Evolutionary conservation across 1,140 invertebrate species (phyloP).

Genomic region (Eriocheir sinensis): DNA sequence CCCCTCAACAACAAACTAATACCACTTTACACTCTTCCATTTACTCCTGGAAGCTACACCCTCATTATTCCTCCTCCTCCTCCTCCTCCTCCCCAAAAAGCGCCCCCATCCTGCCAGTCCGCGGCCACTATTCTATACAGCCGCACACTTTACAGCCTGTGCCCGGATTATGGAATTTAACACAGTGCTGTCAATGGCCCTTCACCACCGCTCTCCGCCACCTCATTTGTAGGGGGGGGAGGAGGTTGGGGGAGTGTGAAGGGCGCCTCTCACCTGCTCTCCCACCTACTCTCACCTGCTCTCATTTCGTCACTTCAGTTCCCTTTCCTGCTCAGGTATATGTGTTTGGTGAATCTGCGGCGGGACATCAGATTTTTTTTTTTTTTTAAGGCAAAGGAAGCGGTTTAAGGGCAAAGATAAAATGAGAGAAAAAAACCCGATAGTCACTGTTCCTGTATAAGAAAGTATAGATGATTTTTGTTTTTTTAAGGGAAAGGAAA

Average conservation of each 20-base stretch:
- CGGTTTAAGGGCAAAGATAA: too few relatives aligned
- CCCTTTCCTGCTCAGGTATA: too few relatives aligned
- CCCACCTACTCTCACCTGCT: too few relatives aligned
- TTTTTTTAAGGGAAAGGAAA: too few relatives aligned
- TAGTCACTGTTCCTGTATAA: too few relatives aligned
- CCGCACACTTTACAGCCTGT: background rate
- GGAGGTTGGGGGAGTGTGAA: background rate
- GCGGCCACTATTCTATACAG: background rate
- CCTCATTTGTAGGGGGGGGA: background rate
- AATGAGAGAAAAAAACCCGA: too few relatives aligned
- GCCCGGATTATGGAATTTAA: slow-evolving; percentile 4
- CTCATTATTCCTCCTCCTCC: background rate
- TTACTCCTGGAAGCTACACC: background rate
- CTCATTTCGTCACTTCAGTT: too few relatives aligned
- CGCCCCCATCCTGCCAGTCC: background rate
- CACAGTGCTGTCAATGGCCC: background rate
- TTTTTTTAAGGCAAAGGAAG: too few relatives aligned
- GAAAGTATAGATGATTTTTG: too few relatives aligned
- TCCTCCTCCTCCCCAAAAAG: background rate
- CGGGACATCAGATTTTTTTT: too few relatives aligned
- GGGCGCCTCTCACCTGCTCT: background rate
- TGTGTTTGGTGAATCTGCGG: too few relatives aligned
- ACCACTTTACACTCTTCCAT: background rate
- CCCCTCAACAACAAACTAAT: background rate
- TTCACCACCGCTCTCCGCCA: background rate